Conservation (phyloP, 1,140 invertebrate genomes). For the Limonius californicus region DNA sequence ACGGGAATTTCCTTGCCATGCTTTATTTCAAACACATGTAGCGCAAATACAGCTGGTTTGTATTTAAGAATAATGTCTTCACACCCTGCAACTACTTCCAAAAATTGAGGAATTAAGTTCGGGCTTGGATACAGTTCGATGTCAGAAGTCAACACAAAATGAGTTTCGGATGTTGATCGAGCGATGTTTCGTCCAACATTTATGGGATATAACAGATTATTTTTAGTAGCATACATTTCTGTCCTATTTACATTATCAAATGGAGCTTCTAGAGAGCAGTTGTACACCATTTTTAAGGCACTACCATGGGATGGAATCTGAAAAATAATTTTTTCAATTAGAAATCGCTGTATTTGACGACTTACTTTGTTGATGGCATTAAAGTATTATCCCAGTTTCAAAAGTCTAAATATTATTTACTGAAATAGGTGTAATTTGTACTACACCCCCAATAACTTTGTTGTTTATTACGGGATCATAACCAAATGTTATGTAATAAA, state of each 20-base stretch:
- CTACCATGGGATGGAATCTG: constrained; percentile 21
- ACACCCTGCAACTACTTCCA: constrained; percentile 33
- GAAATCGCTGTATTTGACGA: no score
- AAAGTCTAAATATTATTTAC: no score
- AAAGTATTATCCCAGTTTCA: no score
- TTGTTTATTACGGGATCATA: no score
- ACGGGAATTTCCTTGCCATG: constrained; percentile 13
- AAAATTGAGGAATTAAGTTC: constrained; percentile 40
- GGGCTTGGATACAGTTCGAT: constrained; percentile 49
- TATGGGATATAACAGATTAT: constrained; percentile 46
- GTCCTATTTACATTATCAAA: constrained; percentile 33
- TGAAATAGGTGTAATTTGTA: no score
- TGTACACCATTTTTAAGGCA: constrained; percentile 16
- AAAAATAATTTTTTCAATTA: no score
- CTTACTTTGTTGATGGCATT: no score
- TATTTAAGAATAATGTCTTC: not conserved
- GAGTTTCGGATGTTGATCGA: constrained; percentile 36
- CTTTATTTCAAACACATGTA: constrained; percentile 51
- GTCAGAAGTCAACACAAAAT: constrained; percentile 52
- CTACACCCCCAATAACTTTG: no score
- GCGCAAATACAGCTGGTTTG: constrained; percentile 34
- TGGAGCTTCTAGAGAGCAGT: constrained; percentile 10
- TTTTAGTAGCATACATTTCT: constrained; percentile 18
- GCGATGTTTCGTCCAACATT: constrained; percentile 50
- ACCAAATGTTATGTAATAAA: no score